These are phyloP conservation scores for Epizoanthus rinbou DNA, from an alignment of 92 coral and sea anemone species.

Conservation along the genomic window DNA sequence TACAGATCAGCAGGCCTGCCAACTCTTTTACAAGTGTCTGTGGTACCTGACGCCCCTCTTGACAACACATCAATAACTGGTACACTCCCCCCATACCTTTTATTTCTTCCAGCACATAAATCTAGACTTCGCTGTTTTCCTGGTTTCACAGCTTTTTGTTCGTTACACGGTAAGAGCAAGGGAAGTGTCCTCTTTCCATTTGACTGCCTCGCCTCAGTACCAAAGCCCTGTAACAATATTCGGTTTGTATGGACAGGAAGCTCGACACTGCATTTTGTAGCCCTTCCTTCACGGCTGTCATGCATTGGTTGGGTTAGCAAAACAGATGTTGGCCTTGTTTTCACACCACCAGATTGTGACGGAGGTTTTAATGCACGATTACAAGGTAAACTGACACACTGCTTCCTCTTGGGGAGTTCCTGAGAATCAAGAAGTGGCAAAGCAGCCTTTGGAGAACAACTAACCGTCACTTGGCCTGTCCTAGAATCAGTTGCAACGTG, in stretches of 20 bases:
- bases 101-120: no score
- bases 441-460: conserved; percentile 10
- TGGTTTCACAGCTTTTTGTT: no score
- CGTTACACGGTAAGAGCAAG: no score
- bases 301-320: background rate
- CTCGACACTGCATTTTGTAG: background rate
- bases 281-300: background rate
- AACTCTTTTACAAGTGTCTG: background rate
- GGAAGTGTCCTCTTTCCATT: background rate
- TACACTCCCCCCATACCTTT: no score
- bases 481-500: background rate
- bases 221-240: background rate
- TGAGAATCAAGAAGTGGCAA: background rate
- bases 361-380: background rate
- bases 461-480: background rate
- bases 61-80: no score
- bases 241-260: background rate
- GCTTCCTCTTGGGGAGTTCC: background rate
- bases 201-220: background rate
- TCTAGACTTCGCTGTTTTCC: no score
- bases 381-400: background rate
- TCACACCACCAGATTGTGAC: background rate
- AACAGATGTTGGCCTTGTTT: background rate
- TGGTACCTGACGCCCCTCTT: background rate
- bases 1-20: background rate